Base-by-base conservation (phyloP, 1,140 invertebrate species). In the Ostrea edulis region DNA sequence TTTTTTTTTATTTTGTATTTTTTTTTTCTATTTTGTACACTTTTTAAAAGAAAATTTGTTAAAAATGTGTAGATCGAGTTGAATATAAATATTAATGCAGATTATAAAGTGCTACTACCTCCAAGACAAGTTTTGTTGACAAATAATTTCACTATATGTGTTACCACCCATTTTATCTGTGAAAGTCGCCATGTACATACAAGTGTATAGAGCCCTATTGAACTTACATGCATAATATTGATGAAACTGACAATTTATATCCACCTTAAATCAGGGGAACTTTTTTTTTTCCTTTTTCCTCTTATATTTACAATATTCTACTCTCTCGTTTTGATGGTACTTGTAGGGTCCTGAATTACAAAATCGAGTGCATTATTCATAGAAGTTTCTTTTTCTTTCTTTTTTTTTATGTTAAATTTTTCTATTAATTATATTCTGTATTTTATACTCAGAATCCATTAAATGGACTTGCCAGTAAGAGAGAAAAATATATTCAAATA, bases 391-490 rank as follows among this genome's bases (percentile, higher is more conserved):
- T 29, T 11, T 77, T 77, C 29, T n/a, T 55, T 17, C 29, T 29
- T 29, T 11, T 77, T 77, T 71, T 77, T 77, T 17, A 11, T 35
- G 68, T 77, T 35, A 77, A 77, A 11, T 35, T 35, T 77, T 77
- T 77, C 22, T 77, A 77, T 29, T 71, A 29, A 25, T 71, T 77
- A 29, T 77, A 77, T 77, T 77, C 29, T 29, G 29, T 29, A 29
- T 22, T 77, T 29, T 62, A 20, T 77, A 77, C 29, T 25, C 68
- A 77, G 68, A 77, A 14, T 77, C 68, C 68, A 77, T 77, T 11
- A 77, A 77, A 77, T 77, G 68, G 68, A 77, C 68, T 77, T 77
- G 68, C 68, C 68, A 35, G 68, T 77, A 35, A 77, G 29, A 77
- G 14, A 77, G 65, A 29, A 9, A 0, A 77, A 14, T 77, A 25